Evolutionary conservation across 2,888 invertebrate genomes (phyloP), one percentile per base, ranked within the genome.

Genomic region (Colostygia pectinataria): DNA sequence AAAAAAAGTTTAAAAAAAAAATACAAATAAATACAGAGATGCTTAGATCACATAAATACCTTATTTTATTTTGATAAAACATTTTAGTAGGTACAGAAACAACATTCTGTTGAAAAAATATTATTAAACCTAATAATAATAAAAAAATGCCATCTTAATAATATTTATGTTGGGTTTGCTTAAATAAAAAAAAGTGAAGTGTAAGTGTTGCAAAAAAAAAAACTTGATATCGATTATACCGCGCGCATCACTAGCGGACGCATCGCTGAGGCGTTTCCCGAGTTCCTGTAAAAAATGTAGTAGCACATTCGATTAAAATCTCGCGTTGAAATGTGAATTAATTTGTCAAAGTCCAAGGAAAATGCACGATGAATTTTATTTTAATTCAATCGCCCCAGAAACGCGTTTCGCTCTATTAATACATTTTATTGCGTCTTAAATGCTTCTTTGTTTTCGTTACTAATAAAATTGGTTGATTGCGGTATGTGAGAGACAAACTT

Each of bases 371-470:
- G 59, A 58, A 63, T 56, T 64, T 67, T 70, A 65, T 68, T 78
- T 71, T 68, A 65, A 71, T 70, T 66, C 63, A 60, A 73, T 65
- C 64, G 67, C 66, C 65, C 61, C 72, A 73, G 74, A 71, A 73
- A 74, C 75, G 63, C 76, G 80, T 71, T 79, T 72, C 66, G 63
- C 75, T 73, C 82, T 81, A 83, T 82, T 80, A 84, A 83, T 54
- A 50, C 80, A 69, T 79, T 76, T 83, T 78, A 84, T 83, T 74
- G 76, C 65, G 66, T 69, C 71, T 80, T 82, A 81, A 86, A 80
- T 68, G 80, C 72, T 81, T 73, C 76, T 75, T 84, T 83, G 81
- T 83, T 81, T 84, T 74, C 71, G 66, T 63, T 67, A 68, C 65
- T 69, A 72, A 79, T 84, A 78, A 80, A 84, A 76, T 71, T 52